Evolutionary conservation across 2,888 invertebrate genomes (phyloP).

Genomic region (Baronia brevicornis): DNA sequence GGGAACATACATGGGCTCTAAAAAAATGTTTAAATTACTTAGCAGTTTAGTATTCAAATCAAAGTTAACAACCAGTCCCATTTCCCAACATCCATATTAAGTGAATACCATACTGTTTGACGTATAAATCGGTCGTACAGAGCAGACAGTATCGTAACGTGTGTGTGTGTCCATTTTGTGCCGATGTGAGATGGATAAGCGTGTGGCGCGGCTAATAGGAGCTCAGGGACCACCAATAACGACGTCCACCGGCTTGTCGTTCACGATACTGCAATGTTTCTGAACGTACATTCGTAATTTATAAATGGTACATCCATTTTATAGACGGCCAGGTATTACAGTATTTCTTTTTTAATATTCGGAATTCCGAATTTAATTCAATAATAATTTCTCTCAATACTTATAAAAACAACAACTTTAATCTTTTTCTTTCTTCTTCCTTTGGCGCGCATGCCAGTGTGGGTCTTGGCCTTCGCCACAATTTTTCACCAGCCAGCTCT

Average conservation of each 20-base stretch:
- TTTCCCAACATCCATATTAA: background rate
- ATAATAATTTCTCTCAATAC: too few species aligned
- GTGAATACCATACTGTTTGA: too few species aligned
- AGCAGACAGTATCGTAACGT: slow-evolving; percentile 11
- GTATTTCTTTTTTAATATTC: too few species aligned
- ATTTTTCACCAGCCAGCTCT: too few species aligned
- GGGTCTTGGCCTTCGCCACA: too few species aligned
- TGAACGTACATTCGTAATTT: slow-evolving; percentile 35
- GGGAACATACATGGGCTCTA: too few species aligned
- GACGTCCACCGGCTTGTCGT: slow-evolving; percentile 14
- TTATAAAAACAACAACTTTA: too few species aligned
- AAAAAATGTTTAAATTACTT: too few species aligned
- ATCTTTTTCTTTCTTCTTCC: too few species aligned
- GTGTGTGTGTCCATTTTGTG: slow-evolving; percentile 17
- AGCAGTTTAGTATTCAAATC: too few species aligned
- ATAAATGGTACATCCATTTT: slow-evolving; percentile 41
- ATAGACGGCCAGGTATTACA: slow-evolving; percentile 21
- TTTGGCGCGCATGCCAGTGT: too few species aligned
- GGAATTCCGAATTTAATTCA: background rate
- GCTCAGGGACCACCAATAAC: slow-evolving; percentile 29
- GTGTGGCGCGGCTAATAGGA: slow-evolving; percentile 25
- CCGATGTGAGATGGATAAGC: slow-evolving; percentile 28
- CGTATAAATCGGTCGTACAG: slow-evolving; percentile 9
- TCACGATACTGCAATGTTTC: slow-evolving; percentile 24
- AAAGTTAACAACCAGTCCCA: too few species aligned